Conservation (phyloP, 2,113 vertebrate species). For the Ellobius talpinus region DNA sequence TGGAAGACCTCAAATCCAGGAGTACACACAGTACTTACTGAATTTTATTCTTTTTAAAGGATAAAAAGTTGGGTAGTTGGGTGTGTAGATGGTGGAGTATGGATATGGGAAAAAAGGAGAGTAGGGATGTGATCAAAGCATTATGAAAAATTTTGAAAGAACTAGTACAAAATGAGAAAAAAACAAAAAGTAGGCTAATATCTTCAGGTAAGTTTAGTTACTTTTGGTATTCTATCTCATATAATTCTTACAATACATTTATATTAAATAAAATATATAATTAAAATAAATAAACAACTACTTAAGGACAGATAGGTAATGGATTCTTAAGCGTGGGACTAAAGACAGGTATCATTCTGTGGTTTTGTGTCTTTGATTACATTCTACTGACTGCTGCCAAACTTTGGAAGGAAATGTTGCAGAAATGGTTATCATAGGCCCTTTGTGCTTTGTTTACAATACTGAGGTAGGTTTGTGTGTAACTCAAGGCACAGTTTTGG, state of each 20-base stretch:
- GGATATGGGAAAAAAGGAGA: not conserved
- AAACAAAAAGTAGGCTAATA: not conserved
- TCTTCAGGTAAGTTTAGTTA: not conserved
- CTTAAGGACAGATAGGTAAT: rapidly evolving
- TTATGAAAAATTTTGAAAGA: not conserved
- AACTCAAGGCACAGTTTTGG: not conserved
- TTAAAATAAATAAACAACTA: not conserved
- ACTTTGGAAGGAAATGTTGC: not conserved
- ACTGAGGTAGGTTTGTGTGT: not conserved
- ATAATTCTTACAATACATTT: not conserved
- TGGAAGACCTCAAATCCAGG: not conserved
- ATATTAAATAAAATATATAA: not conserved
- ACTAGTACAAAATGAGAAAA: not conserved
- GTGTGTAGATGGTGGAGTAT: not conserved
- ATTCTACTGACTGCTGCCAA: too few species aligned
- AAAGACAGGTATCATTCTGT: not conserved
- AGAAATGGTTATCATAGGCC: not conserved
- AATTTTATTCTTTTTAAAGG: not conserved
- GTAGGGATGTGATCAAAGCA: too few species aligned
- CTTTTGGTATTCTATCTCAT: not conserved
- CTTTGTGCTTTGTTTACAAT: not conserved
- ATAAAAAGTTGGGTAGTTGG: not conserved
- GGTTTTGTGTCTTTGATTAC: too few species aligned
- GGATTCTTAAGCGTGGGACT: not conserved
- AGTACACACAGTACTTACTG: not conserved